These are phyloP conservation scores for Entelurus aequoreus DNA, from an alignment of 2,113 vertebrate genomes.

Conservation along the genomic window DNA sequence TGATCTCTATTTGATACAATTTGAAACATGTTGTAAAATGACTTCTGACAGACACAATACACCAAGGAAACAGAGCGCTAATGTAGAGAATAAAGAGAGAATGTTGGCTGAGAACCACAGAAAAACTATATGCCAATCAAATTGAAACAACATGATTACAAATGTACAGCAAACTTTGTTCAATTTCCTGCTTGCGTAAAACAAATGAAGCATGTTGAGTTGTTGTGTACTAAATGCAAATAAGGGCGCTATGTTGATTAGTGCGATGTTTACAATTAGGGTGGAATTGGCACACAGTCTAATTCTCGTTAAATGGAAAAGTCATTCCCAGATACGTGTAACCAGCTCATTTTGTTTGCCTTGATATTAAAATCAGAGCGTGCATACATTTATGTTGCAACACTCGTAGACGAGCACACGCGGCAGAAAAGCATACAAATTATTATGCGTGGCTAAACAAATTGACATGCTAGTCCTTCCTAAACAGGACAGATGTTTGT, in stretches of 20 bases:
- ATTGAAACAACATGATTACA: background rate
- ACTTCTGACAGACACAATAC: too few relatives aligned
- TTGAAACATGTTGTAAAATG: too few relatives aligned
- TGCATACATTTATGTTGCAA: background rate
- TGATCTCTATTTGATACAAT: too few relatives aligned
- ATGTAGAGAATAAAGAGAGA: background rate
- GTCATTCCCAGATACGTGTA: background rate
- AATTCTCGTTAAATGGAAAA: background rate
- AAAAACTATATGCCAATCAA: background rate
- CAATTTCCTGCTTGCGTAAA: background rate
- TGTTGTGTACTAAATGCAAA: constrained; percentile 6
- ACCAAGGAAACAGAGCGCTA: background rate
- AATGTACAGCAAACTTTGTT: background rate
- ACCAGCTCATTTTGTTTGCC: background rate
- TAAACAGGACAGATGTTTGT: background rate
- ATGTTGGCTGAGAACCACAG: background rate
- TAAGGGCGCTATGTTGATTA: background rate
- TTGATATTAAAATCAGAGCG: background rate
- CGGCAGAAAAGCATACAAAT: constrained; percentile 22
- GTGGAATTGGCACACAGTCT: background rate
- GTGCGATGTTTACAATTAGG: constrained; percentile 6
- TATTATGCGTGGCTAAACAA: constrained; percentile 12
- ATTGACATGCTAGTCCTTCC: background rate
- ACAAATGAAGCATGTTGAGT: background rate
- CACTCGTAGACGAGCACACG: background rate